Conservation (phyloP, 2,797 vertebrate genomes). For the Artibeus lituratus region DNA sequence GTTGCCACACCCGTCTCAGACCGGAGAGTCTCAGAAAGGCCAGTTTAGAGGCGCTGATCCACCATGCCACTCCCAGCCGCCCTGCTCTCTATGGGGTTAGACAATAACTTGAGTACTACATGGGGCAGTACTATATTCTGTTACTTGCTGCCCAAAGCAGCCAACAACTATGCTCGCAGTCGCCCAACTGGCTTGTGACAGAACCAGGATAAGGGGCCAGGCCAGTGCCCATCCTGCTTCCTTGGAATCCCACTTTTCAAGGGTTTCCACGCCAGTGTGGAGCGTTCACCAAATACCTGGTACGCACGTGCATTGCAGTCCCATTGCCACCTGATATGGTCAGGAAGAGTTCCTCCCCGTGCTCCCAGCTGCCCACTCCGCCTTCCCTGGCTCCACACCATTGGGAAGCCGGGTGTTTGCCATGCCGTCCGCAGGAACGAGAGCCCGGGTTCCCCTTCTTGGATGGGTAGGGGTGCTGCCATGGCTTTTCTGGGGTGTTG, state of each 20-base stretch:
- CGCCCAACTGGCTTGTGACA: neutral
- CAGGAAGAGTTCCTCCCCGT: neutral
- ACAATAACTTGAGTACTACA: neutral
- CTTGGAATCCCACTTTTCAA: neutral
- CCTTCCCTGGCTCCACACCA: neutral
- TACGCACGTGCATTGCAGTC: neutral
- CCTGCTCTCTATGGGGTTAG: neutral
- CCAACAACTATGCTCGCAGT: neutral
- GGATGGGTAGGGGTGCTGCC: neutral
- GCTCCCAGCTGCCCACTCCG: neutral
- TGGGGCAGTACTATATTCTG: neutral
- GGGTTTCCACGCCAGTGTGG: neutral
- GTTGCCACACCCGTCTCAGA: neutral
- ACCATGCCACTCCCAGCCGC: neutral
- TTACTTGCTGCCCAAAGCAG: neutral
- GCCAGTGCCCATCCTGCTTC: neutral
- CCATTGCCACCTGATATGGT: neutral
- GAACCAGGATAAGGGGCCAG: neutral
- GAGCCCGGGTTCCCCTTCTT: neutral
- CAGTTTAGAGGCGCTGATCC: neutral
- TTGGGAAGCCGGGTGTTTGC: no score
- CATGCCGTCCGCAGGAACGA: rapidly evolving
- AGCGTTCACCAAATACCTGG: neutral
- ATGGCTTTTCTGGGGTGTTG: neutral
- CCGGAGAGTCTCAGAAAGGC: neutral